Percentiles rank a stretch among this genome's conserved stretches.
Evolutionary conservation across 2,113 vertebrate species (phyloP).

Genomic region (Neolamprologus kungweensis): DNA sequence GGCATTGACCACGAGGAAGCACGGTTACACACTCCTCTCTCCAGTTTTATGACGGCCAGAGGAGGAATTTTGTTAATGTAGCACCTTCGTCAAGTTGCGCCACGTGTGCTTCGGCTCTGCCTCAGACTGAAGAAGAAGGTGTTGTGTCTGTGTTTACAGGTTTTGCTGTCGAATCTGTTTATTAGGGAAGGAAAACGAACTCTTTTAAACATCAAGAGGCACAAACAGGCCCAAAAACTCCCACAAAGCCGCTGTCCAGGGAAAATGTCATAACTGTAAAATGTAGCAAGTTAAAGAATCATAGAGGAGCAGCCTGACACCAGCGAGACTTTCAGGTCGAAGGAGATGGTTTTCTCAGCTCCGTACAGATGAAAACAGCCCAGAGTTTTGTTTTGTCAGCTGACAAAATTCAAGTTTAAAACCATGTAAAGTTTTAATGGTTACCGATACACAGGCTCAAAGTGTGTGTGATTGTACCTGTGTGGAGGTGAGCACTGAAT

Average conservation of each 20-base stretch:
- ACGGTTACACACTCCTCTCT: not conserved
- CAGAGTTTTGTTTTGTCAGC: not conserved
- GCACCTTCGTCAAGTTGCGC: not conserved
- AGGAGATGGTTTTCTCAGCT: not conserved
- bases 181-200: rapidly evolving
- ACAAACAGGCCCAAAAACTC: not conserved
- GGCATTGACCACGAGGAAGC: not conserved
- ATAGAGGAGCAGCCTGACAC: not conserved
- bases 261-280: not conserved
- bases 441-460: not conserved
- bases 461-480: not conserved
- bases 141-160: not conserved
- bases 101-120: rapidly evolving
- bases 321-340: rapidly evolving
- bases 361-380: not conserved
- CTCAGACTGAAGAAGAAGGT: not conserved
- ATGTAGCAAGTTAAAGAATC: not conserved
- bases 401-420: not conserved
- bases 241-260: rapidly evolving
- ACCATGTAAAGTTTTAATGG: not conserved
- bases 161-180: not conserved
- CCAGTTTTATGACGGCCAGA: rapidly evolving
- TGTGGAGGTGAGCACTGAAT: conserved; percentile 12
- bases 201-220: not conserved
- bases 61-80: not conserved